phyloP scores from a whole-genome alignment of 2,797 vertebrate species.

The Melopsittacus undulatus region DNA sequence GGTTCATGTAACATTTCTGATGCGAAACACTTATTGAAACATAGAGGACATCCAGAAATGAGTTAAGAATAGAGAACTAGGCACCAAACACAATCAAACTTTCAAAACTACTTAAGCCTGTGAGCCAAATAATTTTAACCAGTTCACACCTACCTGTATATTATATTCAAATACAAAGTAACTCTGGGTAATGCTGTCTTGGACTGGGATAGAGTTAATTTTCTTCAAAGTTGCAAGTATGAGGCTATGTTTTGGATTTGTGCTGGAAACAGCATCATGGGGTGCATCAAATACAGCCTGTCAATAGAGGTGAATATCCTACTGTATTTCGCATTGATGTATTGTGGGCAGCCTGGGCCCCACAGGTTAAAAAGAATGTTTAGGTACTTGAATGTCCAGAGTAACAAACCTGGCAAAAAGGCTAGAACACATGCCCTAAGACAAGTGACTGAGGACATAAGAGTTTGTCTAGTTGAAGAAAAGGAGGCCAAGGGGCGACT shows the following conservation, averaged over 20 bases:
- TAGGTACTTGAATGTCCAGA: background rate
- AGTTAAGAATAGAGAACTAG: background rate
- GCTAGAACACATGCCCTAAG: background rate
- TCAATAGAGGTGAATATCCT: too few species aligned
- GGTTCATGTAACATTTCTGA: background rate
- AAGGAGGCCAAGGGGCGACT: background rate
- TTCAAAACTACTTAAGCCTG: background rate
- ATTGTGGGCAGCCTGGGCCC: background rate
- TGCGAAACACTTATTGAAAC: background rate
- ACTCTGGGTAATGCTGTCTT: background rate
- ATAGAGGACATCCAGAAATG: background rate
- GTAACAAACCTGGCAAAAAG: background rate
- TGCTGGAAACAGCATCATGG: background rate
- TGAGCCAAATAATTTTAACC: background rate
- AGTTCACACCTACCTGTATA: background rate
- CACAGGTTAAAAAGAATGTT: too few species aligned
- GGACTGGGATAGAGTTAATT: background rate
- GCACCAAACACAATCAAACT: background rate
- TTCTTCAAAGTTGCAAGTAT: background rate
- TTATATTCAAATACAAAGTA: background rate
- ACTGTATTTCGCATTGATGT: accelerated
- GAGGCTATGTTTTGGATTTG: background rate
- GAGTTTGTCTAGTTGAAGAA: background rate
- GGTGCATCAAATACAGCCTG: accelerated
- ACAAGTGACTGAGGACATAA: background rate